Conservation (phyloP, 2,888 invertebrate genomes). For the Zygaena filipendulae region DNA sequence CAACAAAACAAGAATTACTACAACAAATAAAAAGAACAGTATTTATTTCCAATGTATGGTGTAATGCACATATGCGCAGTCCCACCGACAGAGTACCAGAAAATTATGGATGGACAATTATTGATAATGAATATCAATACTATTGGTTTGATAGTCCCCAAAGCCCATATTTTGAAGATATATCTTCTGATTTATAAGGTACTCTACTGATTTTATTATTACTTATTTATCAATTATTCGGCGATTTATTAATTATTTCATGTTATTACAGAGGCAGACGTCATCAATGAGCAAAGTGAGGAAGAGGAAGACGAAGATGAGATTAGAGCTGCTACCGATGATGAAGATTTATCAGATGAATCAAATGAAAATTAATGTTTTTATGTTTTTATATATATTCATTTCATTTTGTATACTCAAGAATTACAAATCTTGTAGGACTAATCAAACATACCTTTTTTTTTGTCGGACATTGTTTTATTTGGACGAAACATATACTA, state of each 20-base stretch:
- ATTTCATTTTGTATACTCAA: constrained; percentile 6
- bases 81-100: constrained; percentile 10
- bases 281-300: constrained; percentile 3
- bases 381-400: constrained; percentile 4
- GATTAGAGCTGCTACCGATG: too few species aligned
- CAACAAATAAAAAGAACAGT: constrained; percentile 12
- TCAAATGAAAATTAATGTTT: constrained; percentile 8
- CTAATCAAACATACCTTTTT: constrained; percentile 10
- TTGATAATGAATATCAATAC: constrained; percentile 13
- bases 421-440: constrained; percentile 9
- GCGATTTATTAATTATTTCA: constrained; percentile 7
- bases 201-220: constrained; percentile 11
- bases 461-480: constrained; percentile 12
- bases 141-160: constrained; percentile 14
- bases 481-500: constrained; percentile 9
- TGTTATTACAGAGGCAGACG: constrained; percentile 7
- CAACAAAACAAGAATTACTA: constrained; percentile 14
- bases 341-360: constrained; percentile 8
- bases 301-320: constrained; percentile 6
- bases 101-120: constrained; percentile 12
- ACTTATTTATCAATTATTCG: constrained; percentile 8
- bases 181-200: constrained; percentile 13
- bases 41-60: constrained; percentile 11
- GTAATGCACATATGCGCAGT: constrained; percentile 11
- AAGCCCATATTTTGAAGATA: constrained; percentile 15